phyloP scores from a whole-genome alignment of 2,113 vertebrate species.

The Cyphomyrus discorhynchus region DNA sequence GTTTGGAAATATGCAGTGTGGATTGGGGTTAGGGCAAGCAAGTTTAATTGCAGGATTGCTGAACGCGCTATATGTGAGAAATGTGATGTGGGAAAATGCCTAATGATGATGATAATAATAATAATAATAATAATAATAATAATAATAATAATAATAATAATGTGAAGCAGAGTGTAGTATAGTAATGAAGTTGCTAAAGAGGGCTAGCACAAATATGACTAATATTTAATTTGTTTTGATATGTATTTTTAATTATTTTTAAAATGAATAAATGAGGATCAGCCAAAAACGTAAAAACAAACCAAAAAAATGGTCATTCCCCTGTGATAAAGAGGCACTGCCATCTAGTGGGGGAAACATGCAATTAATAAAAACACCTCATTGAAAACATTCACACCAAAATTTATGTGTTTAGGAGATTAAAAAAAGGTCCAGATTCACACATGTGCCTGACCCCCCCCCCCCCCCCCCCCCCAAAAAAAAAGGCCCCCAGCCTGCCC shows the following conservation, averaged over 20 bases:
- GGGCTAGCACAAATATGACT: background rate
- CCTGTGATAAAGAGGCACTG: conserved; percentile 30
- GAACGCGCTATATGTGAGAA: background rate
- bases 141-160: background rate
- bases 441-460: background rate
- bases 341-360: conserved; percentile 34
- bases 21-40: background rate
- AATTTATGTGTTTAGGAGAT: background rate
- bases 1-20: background rate
- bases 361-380: background rate
- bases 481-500: too few relatives aligned
- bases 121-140: background rate
- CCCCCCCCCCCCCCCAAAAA: background rate
- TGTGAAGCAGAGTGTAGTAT: background rate
- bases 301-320: background rate
- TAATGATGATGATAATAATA: background rate
- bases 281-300: background rate
- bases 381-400: background rate
- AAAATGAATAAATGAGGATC: background rate
- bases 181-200: background rate
- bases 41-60: background rate
- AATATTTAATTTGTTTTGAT: background rate
- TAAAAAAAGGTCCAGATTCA: background rate
- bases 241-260: background rate
- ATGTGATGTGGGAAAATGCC: background rate